A percentile compares a stretch with the other conserved stretches of the same genome.
Conservation (phyloP, 2,888 invertebrate species). For the Phyllotreta cruciferae region DNA sequence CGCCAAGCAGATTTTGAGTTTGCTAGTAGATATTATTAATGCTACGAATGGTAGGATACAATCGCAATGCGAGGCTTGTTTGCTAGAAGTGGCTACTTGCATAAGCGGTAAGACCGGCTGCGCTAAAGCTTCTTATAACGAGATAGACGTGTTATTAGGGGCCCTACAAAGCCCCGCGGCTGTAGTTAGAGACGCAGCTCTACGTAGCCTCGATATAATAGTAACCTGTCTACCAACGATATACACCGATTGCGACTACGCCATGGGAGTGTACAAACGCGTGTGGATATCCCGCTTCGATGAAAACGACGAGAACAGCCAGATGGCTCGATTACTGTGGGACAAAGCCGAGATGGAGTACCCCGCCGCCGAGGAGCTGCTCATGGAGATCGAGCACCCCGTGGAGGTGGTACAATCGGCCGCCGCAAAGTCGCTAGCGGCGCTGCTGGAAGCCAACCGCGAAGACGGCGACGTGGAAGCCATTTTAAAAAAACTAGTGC, state of each 20-base stretch:
- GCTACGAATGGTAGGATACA: constrained; percentile 74
- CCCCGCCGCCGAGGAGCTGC: constrained; percentile 62
- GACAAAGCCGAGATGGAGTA: constrained; percentile 63
- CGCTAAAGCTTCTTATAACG: constrained; percentile 69
- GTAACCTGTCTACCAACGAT: constrained; percentile 68
- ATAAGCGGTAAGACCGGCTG: constrained; percentile 73
- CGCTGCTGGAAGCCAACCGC: constrained; percentile 63
- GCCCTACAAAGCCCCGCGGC: constrained; percentile 77
- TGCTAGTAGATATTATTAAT: constrained; percentile 72
- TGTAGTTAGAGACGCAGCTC: constrained; percentile 80
- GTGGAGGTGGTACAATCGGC: constrained; percentile 84
- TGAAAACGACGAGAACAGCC: constrained; percentile 73
- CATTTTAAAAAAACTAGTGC: constrained; percentile 71
- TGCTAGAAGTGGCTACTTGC: constrained; percentile 80
- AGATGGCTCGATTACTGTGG: constrained; percentile 71
- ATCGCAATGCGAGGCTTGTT: constrained; percentile 78
- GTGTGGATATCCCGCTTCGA: constrained; percentile 88
- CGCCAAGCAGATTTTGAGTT: constrained; percentile 78
- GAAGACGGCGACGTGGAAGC: constrained; percentile 64
- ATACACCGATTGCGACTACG: constrained; percentile 66
- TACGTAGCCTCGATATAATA: constrained; percentile 75
- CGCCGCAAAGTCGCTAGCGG: constrained; percentile 80
- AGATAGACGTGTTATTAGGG: constrained; percentile 77
- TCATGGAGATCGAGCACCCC: constrained; percentile 77
- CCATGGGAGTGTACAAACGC: constrained; percentile 71